phyloP scores from a whole-genome alignment of 2,113 vertebrate species.

The Perca fluviatilis region DNA sequence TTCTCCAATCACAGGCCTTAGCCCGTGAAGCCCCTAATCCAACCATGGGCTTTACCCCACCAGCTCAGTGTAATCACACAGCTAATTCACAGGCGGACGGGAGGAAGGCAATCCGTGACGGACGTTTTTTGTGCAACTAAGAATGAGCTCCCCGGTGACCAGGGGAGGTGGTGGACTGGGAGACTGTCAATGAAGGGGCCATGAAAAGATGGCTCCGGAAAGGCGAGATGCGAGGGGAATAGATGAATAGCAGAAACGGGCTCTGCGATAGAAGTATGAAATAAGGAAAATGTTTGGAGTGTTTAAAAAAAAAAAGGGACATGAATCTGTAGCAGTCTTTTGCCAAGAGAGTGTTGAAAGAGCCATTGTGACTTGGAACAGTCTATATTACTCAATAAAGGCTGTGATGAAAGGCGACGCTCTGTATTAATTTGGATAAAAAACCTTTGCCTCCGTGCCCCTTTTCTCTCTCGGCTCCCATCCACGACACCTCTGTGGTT shows the following conservation, averaged over 20 bases:
- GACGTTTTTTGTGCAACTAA: conserved; percentile 84
- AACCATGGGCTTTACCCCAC: conserved; percentile 75
- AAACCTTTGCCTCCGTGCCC: conserved; percentile 80
- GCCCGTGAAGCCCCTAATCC: conserved; percentile 79
- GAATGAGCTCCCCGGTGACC: conserved; percentile 83
- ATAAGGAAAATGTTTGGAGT: conserved; percentile 73
- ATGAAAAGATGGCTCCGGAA: conserved; percentile 75
- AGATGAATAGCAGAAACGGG: conserved; percentile 71
- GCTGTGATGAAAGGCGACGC: conserved; percentile 75
- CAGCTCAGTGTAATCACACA: conserved; percentile 85
- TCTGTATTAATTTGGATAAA: conserved; percentile 83
- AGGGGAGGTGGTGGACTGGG: conserved; percentile 73
- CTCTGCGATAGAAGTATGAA: conserved; percentile 67
- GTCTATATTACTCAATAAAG: conserved; percentile 79
- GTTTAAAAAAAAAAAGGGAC: conserved; percentile 48
- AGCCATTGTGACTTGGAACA: conserved; percentile 77
- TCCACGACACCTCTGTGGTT: conserved; percentile 82
- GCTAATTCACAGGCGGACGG: conserved; percentile 84
- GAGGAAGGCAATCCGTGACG: conserved; percentile 86
- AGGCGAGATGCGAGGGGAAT: conserved; percentile 76
- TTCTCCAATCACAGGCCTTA: conserved; percentile 77
- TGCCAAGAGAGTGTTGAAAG: conserved; percentile 76
- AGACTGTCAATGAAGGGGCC: conserved; percentile 74
- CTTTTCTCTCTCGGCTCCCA: conserved; percentile 84
- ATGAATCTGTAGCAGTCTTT: conserved; percentile 67